A percentile compares a stretch with the other conserved stretches of the same genome.
These are phyloP conservation scores for Cnemophilus loriae DNA, from an alignment of 2,113 vertebrate species.

Conservation along the genomic window DNA sequence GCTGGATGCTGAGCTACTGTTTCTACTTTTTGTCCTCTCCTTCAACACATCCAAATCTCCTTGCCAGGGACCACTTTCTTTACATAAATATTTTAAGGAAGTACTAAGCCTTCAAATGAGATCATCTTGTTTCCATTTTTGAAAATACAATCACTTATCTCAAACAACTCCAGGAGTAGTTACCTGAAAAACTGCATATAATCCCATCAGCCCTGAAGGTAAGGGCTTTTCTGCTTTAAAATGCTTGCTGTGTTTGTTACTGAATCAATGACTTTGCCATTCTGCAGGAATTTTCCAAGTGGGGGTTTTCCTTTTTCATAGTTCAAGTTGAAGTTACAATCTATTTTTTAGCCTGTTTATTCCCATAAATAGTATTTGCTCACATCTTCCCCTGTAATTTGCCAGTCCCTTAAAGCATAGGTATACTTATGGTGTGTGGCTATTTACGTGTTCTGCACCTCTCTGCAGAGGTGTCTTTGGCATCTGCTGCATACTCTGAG, in stretches of 20 bases:
- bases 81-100: neutral
- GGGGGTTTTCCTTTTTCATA: neutral
- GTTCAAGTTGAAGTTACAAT: slow-evolving; percentile 1
- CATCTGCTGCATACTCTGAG: neutral
- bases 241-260: neutral
- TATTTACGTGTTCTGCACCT: slow-evolving; percentile 21
- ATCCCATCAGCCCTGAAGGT: neutral
- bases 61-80: neutral
- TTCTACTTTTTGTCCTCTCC: neutral
- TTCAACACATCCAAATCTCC: neutral
- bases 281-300: neutral
- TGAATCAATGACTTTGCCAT: neutral
- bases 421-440: neutral
- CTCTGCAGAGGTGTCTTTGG: neutral
- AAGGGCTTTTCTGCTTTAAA: neutral
- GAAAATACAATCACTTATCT: neutral
- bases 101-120: neutral
- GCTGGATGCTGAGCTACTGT: neutral
- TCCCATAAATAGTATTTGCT: neutral
- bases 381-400: neutral
- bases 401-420: neutral
- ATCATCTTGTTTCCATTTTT: neutral
- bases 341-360: neutral
- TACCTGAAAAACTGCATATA: neutral
- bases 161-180: neutral